Evolutionary conservation across 2,888 invertebrate genomes (phyloP).

Genomic region (Nomada hirtipes): DNA sequence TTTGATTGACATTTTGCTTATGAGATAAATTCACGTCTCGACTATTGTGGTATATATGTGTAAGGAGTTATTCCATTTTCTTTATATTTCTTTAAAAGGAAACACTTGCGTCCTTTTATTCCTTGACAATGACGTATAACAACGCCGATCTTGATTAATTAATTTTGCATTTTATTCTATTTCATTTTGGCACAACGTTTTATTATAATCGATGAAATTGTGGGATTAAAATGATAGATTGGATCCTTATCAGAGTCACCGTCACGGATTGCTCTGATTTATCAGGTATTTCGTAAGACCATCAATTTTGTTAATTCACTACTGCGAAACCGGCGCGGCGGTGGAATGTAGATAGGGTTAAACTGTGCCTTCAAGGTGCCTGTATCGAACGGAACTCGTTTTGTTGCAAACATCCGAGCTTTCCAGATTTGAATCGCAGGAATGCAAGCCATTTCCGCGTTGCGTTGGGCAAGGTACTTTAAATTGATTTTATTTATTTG

Average conservation of each 20-base stretch:
- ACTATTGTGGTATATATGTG: too few relatives aligned
- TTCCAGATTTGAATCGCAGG: conserved; percentile 1
- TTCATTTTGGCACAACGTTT: neutral
- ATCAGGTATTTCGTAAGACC: conserved; percentile 39
- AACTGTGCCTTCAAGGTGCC: neutral
- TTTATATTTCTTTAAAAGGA: too few relatives aligned
- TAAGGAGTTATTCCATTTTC: too few relatives aligned
- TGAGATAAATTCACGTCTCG: too few relatives aligned
- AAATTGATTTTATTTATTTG: too few relatives aligned
- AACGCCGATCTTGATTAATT: neutral
- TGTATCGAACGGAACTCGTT: neutral
- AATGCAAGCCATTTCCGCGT: neutral
- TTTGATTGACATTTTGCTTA: too few relatives aligned
- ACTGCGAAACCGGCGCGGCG: neutral
- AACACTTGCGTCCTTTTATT: too few relatives aligned
- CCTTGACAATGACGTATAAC: too few relatives aligned
- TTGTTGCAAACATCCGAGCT: neutral
- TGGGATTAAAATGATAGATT: conserved; percentile 17
- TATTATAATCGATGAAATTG: conserved; percentile 3
- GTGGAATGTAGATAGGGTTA: conserved; percentile 15
- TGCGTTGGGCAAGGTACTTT: neutral
- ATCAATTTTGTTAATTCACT: conserved; percentile 51
- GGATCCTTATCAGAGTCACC: conserved; percentile 18
- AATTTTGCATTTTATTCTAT: neutral
- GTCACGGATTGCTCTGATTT: conserved; percentile 35